These are phyloP conservation scores for Epsilonema sp. DNA, from an alignment of 2,888 invertebrate genomes.

Conservation along the genomic window DNA sequence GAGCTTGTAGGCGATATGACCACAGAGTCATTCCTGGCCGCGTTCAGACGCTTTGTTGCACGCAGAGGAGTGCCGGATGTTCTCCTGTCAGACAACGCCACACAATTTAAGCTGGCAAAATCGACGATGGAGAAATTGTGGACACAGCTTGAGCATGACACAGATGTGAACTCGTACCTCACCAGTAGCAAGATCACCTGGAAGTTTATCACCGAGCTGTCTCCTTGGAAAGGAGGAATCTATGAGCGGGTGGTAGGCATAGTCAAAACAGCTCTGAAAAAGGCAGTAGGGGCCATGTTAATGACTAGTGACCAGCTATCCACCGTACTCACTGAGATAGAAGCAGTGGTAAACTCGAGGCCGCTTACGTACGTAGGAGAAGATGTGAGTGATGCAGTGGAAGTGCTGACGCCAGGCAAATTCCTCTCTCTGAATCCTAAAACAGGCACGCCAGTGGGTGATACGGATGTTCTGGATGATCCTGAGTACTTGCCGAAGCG, in stretches of 20 bases:
- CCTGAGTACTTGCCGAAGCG: neutral
- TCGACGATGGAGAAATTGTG: neutral
- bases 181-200: constrained; percentile 4
- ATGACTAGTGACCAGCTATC: constrained; percentile 6
- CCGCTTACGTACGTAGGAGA: constrained; percentile 8
- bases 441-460: neutral
- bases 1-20: neutral
- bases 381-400: neutral
- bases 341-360: constrained; percentile 6
- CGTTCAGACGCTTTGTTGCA: neutral
- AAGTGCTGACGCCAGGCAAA: neutral
- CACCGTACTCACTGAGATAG: constrained; percentile 6
- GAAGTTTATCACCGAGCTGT: constrained; percentile 8
- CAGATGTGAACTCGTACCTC: neutral
- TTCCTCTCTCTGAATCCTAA: neutral
- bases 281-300: constrained; percentile 5
- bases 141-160: neutral
- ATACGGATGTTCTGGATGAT: neutral
- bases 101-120: neutral
- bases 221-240: constrained; percentile 9
- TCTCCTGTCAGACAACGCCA: neutral
- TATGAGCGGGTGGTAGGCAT: constrained; percentile 8
- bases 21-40: neutral
- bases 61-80: neutral
- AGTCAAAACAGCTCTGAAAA: constrained; percentile 5